Conservation (phyloP, 2,888 invertebrate species). For the Ochlodes sylvanus region DNA sequence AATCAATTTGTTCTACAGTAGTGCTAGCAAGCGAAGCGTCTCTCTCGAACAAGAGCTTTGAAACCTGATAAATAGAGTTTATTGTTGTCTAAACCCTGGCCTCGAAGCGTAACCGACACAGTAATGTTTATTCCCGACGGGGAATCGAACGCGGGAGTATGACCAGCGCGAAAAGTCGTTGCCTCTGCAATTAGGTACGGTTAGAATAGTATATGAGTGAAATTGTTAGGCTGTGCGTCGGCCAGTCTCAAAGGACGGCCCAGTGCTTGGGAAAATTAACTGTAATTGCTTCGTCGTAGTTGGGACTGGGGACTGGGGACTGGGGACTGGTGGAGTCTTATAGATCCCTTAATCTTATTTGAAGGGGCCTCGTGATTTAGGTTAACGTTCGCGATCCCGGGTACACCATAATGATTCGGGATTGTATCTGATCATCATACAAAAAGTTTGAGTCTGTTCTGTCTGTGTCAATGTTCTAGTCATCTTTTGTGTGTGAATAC, state of each 20-base stretch:
- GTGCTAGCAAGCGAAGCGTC: too few relatives aligned
- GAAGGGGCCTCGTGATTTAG: conserved; percentile 1
- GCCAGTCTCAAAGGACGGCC: conserved; percentile 44
- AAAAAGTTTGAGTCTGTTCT: not conserved
- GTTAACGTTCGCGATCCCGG: conserved; percentile 1
- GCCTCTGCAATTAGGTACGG: not conserved
- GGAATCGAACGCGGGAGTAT: not conserved
- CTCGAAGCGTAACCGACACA: not conserved
- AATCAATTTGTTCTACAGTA: too few relatives aligned
- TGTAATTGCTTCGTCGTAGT: conserved; percentile 45
- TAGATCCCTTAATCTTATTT: not conserved
- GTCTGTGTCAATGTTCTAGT: too few relatives aligned
- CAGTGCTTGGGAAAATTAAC: conserved; percentile 42
- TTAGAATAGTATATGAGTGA: conserved; percentile 40
- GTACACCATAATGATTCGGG: not conserved
- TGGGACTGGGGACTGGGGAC: not conserved
- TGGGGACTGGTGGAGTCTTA: conserved; percentile 13
- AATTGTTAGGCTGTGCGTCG: conserved; percentile 41
- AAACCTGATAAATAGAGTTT: too few relatives aligned
- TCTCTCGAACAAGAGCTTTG: too few relatives aligned
- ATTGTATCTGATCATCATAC: not conserved
- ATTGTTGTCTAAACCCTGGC: too few relatives aligned
- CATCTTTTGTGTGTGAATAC: too few relatives aligned
- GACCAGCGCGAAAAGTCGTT: not conserved
- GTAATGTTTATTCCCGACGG: not conserved